These are phyloP conservation scores for Cichlasoma orientale DNA, from an alignment of 2,797 vertebrate species.

Conservation along the genomic window DNA sequence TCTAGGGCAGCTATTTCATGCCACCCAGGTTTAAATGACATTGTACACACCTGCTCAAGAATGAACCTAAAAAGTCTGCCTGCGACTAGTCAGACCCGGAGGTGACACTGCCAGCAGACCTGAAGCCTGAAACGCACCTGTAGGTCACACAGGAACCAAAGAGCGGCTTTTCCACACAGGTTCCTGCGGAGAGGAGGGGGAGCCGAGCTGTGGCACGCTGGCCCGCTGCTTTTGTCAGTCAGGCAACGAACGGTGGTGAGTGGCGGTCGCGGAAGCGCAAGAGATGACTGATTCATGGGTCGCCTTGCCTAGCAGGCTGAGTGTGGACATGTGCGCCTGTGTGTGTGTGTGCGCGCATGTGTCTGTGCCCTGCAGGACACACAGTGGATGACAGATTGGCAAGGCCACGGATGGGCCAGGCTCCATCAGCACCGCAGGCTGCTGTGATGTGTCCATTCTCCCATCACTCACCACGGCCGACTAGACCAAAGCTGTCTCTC, in stretches of 20 bases:
- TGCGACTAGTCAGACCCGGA: conserved; percentile 5
- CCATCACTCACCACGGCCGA: conserved; percentile 54
- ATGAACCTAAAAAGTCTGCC: background rate
- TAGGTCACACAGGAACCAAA: conserved; percentile 47
- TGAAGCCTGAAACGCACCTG: background rate
- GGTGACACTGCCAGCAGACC: conserved; percentile 21
- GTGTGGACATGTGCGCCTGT: conserved; percentile 26
- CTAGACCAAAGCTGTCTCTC: conserved; percentile 41
- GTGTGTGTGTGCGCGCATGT: conserved; percentile 17
- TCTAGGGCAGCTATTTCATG: conserved; percentile 2
- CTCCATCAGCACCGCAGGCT: conserved; percentile 67
- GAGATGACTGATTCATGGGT: conserved; percentile 70
- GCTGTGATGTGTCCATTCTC: conserved; percentile 65
- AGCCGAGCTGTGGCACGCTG: conserved; percentile 7
- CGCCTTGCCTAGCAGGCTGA: conserved; percentile 34
- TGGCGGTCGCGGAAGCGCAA: conserved; percentile 57
- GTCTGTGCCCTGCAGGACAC: conserved; percentile 46
- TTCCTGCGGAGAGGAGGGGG: conserved; percentile 17
- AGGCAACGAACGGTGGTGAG: conserved; percentile 45
- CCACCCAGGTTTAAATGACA: conserved; percentile 9
- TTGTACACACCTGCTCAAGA: conserved; percentile 9
- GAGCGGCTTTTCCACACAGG: conserved; percentile 44
- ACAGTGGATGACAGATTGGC: conserved; percentile 72
- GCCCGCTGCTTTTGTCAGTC: conserved; percentile 65
- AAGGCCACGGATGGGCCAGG: conserved; percentile 65